Conservation (phyloP, 2,113 vertebrate genomes). For the Syngnathoides biaculeatus region DNA sequence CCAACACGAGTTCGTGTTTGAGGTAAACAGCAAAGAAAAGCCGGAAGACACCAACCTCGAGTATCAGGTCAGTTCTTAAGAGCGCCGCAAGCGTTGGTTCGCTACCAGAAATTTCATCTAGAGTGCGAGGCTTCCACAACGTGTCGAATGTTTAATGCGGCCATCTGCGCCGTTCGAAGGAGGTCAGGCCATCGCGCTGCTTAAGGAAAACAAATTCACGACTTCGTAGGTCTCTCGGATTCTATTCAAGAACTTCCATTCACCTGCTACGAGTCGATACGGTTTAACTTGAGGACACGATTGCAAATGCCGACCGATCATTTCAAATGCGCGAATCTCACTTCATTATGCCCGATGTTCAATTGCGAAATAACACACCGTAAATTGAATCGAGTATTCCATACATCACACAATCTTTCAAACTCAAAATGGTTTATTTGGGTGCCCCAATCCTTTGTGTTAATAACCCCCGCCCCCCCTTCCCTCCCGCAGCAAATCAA, state of each 20-base stretch:
- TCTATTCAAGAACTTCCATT: neutral
- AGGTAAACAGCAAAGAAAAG: too few species aligned
- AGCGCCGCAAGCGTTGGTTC: neutral
- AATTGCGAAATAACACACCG: neutral
- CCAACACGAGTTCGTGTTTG: constrained; percentile 35
- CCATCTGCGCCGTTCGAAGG: neutral
- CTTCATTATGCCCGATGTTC: neutral
- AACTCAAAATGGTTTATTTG: constrained; percentile 3
- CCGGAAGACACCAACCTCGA: neutral
- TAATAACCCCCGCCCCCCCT: neutral
- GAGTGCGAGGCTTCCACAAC: neutral
- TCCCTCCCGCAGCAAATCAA: too few species aligned
- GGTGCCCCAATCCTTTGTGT: neutral
- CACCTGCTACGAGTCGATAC: neutral
- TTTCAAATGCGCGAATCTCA: neutral
- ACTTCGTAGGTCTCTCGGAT: neutral
- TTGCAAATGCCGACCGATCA: neutral
- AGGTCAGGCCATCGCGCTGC: neutral
- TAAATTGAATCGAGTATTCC: neutral
- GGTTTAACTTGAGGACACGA: neutral
- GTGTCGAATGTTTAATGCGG: constrained; percentile 21
- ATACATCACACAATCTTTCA: constrained; percentile 2
- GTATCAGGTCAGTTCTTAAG: neutral
- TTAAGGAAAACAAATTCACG: too few species aligned
- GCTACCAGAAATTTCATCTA: neutral